Percentiles rank a stretch among this genome's conserved stretches.
Conservation (phyloP, 2,888 invertebrate genomes). For the Stratiomys singularior region DNA sequence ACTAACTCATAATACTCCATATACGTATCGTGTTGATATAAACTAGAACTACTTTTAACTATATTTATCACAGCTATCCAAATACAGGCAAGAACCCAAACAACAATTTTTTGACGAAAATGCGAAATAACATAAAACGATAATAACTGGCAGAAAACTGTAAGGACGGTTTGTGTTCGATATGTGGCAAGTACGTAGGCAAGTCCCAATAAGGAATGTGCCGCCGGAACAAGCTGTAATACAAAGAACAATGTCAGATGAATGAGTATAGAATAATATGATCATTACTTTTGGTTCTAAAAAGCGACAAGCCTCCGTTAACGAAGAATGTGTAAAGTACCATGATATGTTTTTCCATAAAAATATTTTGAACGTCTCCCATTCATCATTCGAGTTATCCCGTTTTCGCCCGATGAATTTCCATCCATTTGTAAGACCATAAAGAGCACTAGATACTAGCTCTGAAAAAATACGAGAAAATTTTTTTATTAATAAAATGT, state of each 20-base stretch:
- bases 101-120: constrained; percentile 53
- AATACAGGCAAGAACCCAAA: constrained; percentile 58
- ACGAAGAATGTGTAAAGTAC: constrained; percentile 59
- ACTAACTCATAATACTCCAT: constrained; percentile 60
- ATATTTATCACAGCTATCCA: constrained; percentile 51
- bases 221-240: constrained; percentile 54
- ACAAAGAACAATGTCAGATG: background rate
- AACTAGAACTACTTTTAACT: constrained; percentile 47
- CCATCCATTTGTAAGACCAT: constrained; percentile 54
- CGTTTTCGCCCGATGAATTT: constrained; percentile 57
- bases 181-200: constrained; percentile 56
- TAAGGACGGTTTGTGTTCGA: constrained; percentile 54
- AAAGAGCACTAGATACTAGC: constrained; percentile 54
- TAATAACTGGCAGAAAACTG: constrained; percentile 55
- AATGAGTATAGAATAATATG: background rate
- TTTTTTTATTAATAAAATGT: no score
- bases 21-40: constrained; percentile 51
- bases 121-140: constrained; percentile 58
- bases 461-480: constrained; percentile 41
- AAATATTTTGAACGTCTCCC: constrained; percentile 60
- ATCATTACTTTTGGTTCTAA: constrained; percentile 47
- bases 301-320: constrained; percentile 53
- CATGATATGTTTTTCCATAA: constrained; percentile 58
- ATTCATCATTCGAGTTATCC: constrained; percentile 62
- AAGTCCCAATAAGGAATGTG: constrained; percentile 56